Evolutionary conservation across 2,113 vertebrate genomes (phyloP).

Genomic region (Peromyscus polionotus): DNA sequence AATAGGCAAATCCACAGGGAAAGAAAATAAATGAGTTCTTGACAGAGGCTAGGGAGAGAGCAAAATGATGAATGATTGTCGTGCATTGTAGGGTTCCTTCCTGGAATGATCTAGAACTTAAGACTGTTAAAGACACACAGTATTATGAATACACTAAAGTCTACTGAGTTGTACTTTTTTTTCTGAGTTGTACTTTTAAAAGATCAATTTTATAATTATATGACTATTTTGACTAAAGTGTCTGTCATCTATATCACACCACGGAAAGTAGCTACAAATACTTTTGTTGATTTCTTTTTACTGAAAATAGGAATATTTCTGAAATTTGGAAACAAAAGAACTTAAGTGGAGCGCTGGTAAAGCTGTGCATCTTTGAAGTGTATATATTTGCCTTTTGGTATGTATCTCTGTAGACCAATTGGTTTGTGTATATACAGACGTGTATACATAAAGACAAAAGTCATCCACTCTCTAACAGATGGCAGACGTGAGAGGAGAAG

Average conservation of each 20-base stretch:
- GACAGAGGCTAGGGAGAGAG: not conserved
- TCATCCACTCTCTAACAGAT: not conserved
- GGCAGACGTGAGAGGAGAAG: no score
- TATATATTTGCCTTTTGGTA: not conserved
- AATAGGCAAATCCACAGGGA: not conserved
- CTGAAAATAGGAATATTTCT: not conserved
- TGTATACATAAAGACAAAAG: not conserved
- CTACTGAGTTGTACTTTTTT: not conserved
- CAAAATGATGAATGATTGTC: not conserved
- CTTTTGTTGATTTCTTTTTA: conserved; percentile 32
- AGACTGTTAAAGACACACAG: not conserved
- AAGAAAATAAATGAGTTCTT: not conserved
- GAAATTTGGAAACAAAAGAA: conserved; percentile 7
- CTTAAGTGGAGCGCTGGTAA: not conserved
- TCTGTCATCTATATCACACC: not conserved
- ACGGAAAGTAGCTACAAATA: not conserved
- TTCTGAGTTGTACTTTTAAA: not conserved
- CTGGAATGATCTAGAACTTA: not conserved
- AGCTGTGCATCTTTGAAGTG: not conserved
- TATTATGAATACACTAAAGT: not conserved
- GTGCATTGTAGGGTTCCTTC: not conserved
- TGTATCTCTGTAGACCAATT: not conserved
- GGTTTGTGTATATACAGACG: not conserved
- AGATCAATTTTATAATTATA: not conserved
- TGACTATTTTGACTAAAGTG: not conserved